These are phyloP conservation scores for Paedocypris sp. DNA, from an alignment of 2,113 vertebrate species.

Conservation along the genomic window DNA sequence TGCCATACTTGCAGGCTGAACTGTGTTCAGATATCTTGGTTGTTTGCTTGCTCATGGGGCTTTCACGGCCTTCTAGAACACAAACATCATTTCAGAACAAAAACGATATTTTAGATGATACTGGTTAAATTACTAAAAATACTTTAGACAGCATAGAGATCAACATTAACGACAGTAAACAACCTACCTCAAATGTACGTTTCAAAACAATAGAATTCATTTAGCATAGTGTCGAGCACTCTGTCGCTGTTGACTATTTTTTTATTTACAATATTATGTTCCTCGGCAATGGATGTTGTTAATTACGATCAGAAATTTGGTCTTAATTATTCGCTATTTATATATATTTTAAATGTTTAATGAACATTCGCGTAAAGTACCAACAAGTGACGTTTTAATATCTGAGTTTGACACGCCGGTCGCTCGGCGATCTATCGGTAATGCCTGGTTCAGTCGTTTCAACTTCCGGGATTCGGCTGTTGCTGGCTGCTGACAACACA, in stretches of 20 bases:
- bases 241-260: too few species aligned
- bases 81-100: too few species aligned
- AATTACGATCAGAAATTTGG: not conserved
- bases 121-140: too few species aligned
- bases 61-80: too few species aligned
- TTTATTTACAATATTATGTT: too few species aligned
- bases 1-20: too few species aligned
- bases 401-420: not conserved
- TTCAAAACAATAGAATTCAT: slow-evolving; percentile 53
- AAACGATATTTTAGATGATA: too few species aligned
- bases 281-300: slow-evolving; percentile 53
- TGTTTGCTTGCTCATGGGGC: slow-evolving; percentile 37
- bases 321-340: not conserved
- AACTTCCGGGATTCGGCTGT: slow-evolving; percentile 4
- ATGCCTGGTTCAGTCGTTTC: slow-evolving; percentile 4
- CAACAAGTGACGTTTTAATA: too few species aligned
- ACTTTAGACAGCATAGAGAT: too few species aligned
- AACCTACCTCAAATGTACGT: slow-evolving; percentile 28
- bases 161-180: not conserved
- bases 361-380: not conserved
- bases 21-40: too few species aligned
- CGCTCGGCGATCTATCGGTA: not conserved
- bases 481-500: not conserved
- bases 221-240: too few species aligned
- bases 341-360: not conserved